phyloP scores from a whole-genome alignment of 1,140 invertebrate genomes.

The Aphidius ervi region DNA sequence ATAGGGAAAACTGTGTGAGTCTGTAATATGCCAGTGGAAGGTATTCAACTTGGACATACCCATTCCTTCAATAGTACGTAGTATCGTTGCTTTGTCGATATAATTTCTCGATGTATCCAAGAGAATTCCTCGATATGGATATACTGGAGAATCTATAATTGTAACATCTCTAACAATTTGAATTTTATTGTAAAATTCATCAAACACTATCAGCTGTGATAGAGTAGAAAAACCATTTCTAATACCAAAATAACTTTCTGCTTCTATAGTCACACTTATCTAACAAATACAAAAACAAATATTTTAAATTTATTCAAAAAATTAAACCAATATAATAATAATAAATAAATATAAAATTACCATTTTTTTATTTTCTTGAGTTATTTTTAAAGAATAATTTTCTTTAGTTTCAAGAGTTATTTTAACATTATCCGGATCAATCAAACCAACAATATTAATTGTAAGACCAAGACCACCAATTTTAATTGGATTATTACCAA shows the following conservation, averaged over 20 bases:
- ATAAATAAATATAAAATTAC: too few species aligned
- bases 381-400: slow-evolving; percentile 60
- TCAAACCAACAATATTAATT: slow-evolving; percentile 34
- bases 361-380: slow-evolving; percentile 26
- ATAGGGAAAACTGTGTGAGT: slow-evolving; percentile 81
- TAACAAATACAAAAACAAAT: slow-evolving; percentile 20
- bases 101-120: slow-evolving; percentile 77
- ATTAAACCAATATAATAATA: too few species aligned
- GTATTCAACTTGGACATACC: slow-evolving; percentile 76
- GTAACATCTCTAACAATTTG: slow-evolving; percentile 59
- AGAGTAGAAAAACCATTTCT: slow-evolving; percentile 76
- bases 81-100: slow-evolving; percentile 63
- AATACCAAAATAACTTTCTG: slow-evolving; percentile 67
- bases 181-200: slow-evolving; percentile 60
- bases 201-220: slow-evolving; percentile 68
- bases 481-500: slow-evolving; percentile 15
- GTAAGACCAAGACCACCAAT: slow-evolving; percentile 35
- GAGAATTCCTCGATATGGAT: slow-evolving; percentile 71
- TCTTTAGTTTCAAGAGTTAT: slow-evolving; percentile 64
- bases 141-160: slow-evolving; percentile 67
- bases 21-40: slow-evolving; percentile 89
- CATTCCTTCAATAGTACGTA: slow-evolving; percentile 76
- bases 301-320: too few species aligned
- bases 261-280: slow-evolving; percentile 59
- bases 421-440: slow-evolving; percentile 25